Conservation (phyloP, 2,113 vertebrate species). For the Balaeniceps rex region DNA sequence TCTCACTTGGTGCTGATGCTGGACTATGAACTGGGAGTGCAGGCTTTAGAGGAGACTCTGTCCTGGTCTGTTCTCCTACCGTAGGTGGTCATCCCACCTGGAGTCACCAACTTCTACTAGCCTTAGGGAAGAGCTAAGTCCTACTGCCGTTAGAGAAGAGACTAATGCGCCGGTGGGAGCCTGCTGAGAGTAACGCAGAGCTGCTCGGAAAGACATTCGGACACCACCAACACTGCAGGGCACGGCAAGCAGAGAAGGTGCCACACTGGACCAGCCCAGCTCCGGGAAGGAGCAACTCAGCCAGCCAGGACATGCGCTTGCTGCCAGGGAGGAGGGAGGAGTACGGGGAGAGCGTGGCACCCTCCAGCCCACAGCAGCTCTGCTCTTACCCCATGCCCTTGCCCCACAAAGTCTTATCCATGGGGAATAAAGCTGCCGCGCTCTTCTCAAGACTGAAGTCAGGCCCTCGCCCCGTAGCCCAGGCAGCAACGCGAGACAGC, state of each 20-base stretch:
- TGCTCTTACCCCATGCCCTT: background rate
- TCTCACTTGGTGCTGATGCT: background rate
- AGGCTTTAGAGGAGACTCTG: background rate
- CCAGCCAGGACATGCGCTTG: background rate
- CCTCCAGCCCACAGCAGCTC: background rate
- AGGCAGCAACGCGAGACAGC: background rate
- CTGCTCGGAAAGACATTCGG: background rate
- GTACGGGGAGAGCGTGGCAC: background rate
- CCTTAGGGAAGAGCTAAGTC: background rate
- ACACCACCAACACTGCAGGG: background rate
- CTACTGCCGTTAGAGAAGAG: background rate
- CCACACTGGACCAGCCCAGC: background rate
- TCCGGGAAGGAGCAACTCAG: background rate
- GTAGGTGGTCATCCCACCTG: background rate
- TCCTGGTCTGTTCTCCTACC: background rate
- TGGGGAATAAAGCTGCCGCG: background rate
- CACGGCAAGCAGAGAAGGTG: background rate
- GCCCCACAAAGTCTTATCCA: background rate
- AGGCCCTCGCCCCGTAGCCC: background rate
- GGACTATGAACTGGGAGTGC: background rate
- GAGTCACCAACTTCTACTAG: background rate
- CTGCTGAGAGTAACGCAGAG: background rate
- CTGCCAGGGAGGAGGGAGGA: accelerated
- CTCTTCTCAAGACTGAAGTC: background rate
- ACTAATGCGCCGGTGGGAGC: background rate